Evolutionary conservation across 2,888 invertebrate species (phyloP), one percentile per base, ranked within the genome.

Genomic region (Podotricha telesiphe): DNA sequence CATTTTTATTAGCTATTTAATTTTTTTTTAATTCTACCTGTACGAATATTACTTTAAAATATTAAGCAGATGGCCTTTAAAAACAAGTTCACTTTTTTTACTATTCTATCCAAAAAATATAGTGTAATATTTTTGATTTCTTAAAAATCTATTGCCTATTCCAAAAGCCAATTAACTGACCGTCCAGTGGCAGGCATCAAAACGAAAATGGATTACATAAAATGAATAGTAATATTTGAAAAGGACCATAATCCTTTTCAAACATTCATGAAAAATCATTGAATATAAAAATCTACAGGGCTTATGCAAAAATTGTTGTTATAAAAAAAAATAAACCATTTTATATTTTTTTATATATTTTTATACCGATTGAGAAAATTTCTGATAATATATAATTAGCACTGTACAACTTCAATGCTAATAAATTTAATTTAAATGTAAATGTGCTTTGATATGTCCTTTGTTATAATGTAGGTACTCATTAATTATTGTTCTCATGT

Each of bases 221-320:
- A 13, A 13, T 13, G 17, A 28, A 17, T 55, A 55, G 34, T n/a
- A 53, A 13, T n/a, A 10, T n/a, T 55, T 34, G 53, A n/a, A n/a
- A n/a, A n/a, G n/a, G n/a, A n/a, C n/a, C n/a, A n/a, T n/a, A n/a
- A 55, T 55, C 34, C 53, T 55, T 34, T 55, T 34, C 34, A 55
- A 55, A 55, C 17, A 55, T 34, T 17, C 17, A 10, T 34, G 53
- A 55, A 34, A 53, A 53, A 28, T n/a, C 28, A 34, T 8, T 0
- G 7, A 17, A n/a, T 7, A 51, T 34, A 34, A 17, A 34, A 55
- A 10, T 17, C 11, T 55, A 10, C 4, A 28, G 2, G 7, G 22
- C 7, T 51, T n/a, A 15, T 13, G 20, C 5, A 20, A 20, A 50
- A 50, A 13, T 20, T 10, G 8, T 48, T 20, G 20, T 20, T 50